phyloP scores from a whole-genome alignment of 2,797 vertebrate genomes.

The Danionella dracula region DNA sequence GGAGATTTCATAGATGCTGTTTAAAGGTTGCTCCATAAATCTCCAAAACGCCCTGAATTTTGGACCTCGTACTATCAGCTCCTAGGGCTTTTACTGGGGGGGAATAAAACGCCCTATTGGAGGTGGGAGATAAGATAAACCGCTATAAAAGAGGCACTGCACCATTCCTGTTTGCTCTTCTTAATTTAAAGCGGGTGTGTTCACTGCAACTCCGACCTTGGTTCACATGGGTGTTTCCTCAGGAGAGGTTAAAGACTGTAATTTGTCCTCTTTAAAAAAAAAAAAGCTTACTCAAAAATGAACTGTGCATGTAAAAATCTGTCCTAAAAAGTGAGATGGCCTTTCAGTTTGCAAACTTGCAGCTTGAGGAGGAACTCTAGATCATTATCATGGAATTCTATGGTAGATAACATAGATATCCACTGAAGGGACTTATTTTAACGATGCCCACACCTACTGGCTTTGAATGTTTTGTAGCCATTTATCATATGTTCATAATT shows the following conservation, averaged over 20 bases:
- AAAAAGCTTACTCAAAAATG: too few relatives aligned
- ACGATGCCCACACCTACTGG: too few relatives aligned
- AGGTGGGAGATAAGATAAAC: conserved; percentile 51
- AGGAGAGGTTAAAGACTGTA: background rate
- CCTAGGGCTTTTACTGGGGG: conserved; percentile 35
- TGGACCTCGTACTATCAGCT: conserved; percentile 57
- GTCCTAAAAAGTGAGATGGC: too few relatives aligned
- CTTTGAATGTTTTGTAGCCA: too few relatives aligned
- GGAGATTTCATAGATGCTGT: conserved; percentile 40
- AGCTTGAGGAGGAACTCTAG: too few relatives aligned
- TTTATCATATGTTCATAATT: too few relatives aligned
- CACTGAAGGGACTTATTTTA: too few relatives aligned
- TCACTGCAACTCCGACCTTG: conserved; percentile 15
- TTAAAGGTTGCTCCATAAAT: conserved; percentile 70
- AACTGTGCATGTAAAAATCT: too few relatives aligned
- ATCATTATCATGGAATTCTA: too few relatives aligned
- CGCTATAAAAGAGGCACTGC: conserved; percentile 34
- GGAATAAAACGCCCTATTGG: conserved; percentile 31
- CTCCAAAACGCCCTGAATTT: conserved; percentile 62
- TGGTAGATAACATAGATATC: too few relatives aligned
- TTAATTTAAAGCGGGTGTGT: conserved; percentile 31
- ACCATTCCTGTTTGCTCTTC: conserved; percentile 24
- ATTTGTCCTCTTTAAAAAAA: too few relatives aligned
- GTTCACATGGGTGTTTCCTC: conserved; percentile 5
- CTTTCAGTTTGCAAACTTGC: too few relatives aligned